Conservation (phyloP, 2,888 invertebrate genomes). For the Anaspis maculata region DNA sequence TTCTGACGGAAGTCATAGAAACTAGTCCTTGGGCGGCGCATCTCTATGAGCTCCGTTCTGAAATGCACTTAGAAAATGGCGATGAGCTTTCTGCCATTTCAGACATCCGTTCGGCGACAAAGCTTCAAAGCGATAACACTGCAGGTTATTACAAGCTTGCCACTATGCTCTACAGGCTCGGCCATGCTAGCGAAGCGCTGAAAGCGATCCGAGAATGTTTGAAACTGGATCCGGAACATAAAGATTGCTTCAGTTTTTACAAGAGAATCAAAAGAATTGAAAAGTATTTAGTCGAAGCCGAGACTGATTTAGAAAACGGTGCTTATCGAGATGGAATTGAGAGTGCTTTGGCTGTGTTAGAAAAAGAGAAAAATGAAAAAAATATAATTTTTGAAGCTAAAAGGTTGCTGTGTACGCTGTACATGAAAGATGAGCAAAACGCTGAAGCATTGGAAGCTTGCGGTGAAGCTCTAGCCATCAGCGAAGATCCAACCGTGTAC, state of each 20-base stretch:
- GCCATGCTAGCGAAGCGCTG: slow-evolving; percentile 84
- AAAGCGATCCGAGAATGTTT: slow-evolving; percentile 94
- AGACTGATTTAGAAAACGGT: slow-evolving; percentile 51
- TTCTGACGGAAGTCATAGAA: slow-evolving; percentile 63
- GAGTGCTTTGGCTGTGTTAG: slow-evolving; percentile 58
- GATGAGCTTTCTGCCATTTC: slow-evolving; percentile 81
- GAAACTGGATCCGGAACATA: slow-evolving; percentile 95
- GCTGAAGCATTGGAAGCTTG: slow-evolving; percentile 70
- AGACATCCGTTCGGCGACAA: slow-evolving; percentile 84
- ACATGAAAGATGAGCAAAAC: slow-evolving; percentile 60
- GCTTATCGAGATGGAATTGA: slow-evolving; percentile 61
- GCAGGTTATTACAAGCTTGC: slow-evolving; percentile 78
- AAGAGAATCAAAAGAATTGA: slow-evolving; percentile 92
- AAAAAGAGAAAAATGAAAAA: slow-evolving; percentile 59
- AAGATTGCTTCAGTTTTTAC: slow-evolving; percentile 91
- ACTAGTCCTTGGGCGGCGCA: slow-evolving; percentile 82
- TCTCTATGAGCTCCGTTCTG: slow-evolving; percentile 77
- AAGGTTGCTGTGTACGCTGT: slow-evolving; percentile 74
- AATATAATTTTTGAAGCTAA: slow-evolving; percentile 64
- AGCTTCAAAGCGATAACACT: slow-evolving; percentile 87
- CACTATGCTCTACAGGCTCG: slow-evolving; percentile 76
- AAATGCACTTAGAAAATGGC: slow-evolving; percentile 69
- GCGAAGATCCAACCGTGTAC: slow-evolving; percentile 65
- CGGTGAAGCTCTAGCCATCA: slow-evolving; percentile 66
- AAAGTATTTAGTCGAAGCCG: slow-evolving; percentile 65